These are phyloP conservation scores for Hypolimnas misippus DNA, from an alignment of 2,888 invertebrate species.

Conservation along the genomic window DNA sequence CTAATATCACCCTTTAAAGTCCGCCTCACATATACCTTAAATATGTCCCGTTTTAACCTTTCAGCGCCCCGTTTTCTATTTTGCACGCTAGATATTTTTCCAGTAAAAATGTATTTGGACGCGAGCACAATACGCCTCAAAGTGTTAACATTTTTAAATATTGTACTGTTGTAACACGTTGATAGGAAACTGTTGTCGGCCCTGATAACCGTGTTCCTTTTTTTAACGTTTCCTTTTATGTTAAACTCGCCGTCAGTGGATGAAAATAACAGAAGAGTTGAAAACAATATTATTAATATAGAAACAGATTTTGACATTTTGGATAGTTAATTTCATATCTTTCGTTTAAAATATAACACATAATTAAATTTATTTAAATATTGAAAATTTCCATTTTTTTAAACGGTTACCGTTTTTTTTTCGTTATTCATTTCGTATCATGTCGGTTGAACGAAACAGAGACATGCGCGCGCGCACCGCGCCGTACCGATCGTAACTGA, in stretches of 20 bases:
- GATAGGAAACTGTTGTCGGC: constrained; percentile 64
- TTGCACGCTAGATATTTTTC: constrained; percentile 75
- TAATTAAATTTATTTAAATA: constrained; percentile 13
- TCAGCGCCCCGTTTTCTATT: constrained; percentile 57
- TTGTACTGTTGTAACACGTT: constrained; percentile 68
- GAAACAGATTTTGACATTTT: constrained; percentile 60
- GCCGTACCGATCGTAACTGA: constrained; percentile 75
- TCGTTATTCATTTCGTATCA: constrained; percentile 20
- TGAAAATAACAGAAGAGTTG: constrained; percentile 45
- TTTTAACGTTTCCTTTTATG: constrained; percentile 75
- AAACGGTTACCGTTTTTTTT: neutral
- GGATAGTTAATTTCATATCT: constrained; percentile 17
- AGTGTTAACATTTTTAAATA: constrained; percentile 73
- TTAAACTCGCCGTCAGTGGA: constrained; percentile 62
- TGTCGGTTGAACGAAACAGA: constrained; percentile 42
- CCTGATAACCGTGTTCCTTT: constrained; percentile 75
- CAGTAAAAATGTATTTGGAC: constrained; percentile 79
- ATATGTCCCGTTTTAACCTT: constrained; percentile 64
- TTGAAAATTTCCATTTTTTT: neutral
- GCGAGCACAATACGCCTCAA: constrained; percentile 67
- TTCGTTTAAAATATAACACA: constrained; percentile 22
- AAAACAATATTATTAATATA: constrained; percentile 25
- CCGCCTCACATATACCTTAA: constrained; percentile 76
- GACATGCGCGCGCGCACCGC: constrained; percentile 70
- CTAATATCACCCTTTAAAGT: constrained; percentile 76